A percentile compares a stretch with the other conserved stretches of the same genome.
These are phyloP conservation scores for Smutsia temminckii DNA, from an alignment of 2,797 vertebrate genomes.

Conservation along the genomic window DNA sequence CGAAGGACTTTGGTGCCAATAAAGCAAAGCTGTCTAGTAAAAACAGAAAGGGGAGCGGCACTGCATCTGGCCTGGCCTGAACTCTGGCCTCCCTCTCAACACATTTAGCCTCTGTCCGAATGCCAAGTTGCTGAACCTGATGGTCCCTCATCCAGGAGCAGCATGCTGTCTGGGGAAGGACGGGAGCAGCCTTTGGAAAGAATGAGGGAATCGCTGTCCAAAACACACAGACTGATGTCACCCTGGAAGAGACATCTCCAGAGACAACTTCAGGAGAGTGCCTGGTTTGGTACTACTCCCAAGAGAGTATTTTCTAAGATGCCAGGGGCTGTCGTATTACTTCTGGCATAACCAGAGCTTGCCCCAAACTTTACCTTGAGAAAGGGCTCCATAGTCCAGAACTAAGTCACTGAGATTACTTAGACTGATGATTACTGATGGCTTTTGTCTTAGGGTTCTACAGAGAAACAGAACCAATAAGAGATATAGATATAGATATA, in stretches of 20 bases:
- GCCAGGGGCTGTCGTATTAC: background rate
- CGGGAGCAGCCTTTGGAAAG: background rate
- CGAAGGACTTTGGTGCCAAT: slow-evolving; percentile 28
- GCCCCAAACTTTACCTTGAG: background rate
- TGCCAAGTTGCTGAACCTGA: background rate
- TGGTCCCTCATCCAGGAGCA: background rate
- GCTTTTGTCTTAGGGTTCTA: background rate
- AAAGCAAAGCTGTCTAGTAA: background rate
- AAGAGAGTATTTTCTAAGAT: background rate
- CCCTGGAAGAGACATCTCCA: background rate
- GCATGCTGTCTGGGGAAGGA: background rate
- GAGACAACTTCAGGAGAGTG: accelerated
- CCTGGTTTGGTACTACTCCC: background rate
- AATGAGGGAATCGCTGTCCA: background rate
- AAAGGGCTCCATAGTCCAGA: background rate
- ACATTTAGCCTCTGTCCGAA: background rate
- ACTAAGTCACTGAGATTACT: background rate
- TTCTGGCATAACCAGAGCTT: background rate
- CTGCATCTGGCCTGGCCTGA: background rate
- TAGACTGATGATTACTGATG: background rate
- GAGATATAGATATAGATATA: no score
- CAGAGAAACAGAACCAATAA: background rate
- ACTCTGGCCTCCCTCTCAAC: background rate
- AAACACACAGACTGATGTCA: background rate
- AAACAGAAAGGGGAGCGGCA: background rate